Evolutionary conservation across 2,888 invertebrate species (phyloP), one percentile per base, ranked within the genome.

Genomic region (Carcina quercana): DNA sequence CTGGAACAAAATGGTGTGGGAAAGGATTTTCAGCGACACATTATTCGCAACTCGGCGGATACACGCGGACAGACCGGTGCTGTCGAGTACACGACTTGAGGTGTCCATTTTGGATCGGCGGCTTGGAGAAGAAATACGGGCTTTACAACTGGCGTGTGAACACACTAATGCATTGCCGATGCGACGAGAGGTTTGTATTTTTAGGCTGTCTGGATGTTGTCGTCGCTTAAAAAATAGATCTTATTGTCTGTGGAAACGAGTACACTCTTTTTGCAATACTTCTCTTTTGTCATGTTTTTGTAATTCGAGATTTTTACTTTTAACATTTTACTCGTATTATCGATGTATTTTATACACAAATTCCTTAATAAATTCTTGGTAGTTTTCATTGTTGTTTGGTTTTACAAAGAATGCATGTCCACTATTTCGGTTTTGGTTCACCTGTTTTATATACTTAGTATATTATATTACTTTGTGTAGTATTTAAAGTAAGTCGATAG

Each of bases 1-100:
- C 96, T 1, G 96, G 96, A 28, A 96, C 96, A 1, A 92, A 94
- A 63, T 97, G 96, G 96, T 97, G 97, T 71, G 97, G 97, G 13
- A 91, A 92, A 50, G 96, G 96, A 1, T 91, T 90, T 59, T 88
- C 90, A 1, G 95, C 96, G 3, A 86, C 89, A 24, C 89, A 90
- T 44, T 94, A 93, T 67, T 91, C 91, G 32, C 91, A 94, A 50
- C 86, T 96, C 25, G 96, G 96, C 5, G 92, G 92, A 24, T 92
- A 95, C 64, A 89, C 91, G 19, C 86, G 88, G 38, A 94, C 95
- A 11, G 97, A 97, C 61, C 85, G 89, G 55, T 97, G 97, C 71
- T 97, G 97, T 67, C 85, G 96, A 19, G 89, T 89, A 47, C 97
- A 97, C 73, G 97, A 97, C 67, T 83, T 89, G 13, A 86, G 91